phyloP scores from a whole-genome alignment of 2,888 invertebrate species.

The Macaria notata region DNA sequence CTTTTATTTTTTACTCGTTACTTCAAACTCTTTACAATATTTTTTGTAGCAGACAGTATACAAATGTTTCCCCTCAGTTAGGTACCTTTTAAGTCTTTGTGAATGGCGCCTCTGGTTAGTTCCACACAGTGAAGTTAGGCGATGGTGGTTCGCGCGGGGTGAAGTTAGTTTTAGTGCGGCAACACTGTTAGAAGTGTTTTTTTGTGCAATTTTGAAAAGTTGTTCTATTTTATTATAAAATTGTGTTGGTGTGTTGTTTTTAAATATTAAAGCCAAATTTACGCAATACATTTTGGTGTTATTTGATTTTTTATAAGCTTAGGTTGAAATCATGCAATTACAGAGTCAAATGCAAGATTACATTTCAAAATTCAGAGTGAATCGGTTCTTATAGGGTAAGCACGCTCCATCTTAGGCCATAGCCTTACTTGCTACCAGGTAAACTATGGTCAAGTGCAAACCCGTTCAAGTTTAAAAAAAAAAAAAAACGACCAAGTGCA shows the following conservation, averaged over 20 bases:
- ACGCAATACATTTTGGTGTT: background rate
- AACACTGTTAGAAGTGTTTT: conserved; percentile 8
- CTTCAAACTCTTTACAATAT: too few relatives aligned
- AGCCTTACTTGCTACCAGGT: too few relatives aligned
- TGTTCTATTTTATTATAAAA: background rate
- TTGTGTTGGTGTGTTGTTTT: background rate
- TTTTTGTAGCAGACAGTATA: conserved; percentile 3
- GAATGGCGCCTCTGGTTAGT: conserved; percentile 17
- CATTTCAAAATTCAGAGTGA: too few relatives aligned
- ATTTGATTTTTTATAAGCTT: background rate
- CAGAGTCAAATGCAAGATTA: background rate
- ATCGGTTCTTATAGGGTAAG: too few relatives aligned
- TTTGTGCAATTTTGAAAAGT: conserved; percentile 2
- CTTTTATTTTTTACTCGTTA: too few relatives aligned
- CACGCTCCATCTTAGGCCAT: too few relatives aligned
- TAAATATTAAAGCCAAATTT: background rate
- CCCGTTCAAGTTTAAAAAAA: too few relatives aligned
- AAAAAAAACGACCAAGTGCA: too few relatives aligned
- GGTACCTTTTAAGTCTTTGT: conserved; percentile 8
- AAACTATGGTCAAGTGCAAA: too few relatives aligned
- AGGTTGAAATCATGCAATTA: background rate
- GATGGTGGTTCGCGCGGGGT: conserved; percentile 23
- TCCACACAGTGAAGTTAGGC: conserved; percentile 22
- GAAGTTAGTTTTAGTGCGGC: conserved; percentile 15
- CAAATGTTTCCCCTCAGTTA: background rate